phyloP scores from a whole-genome alignment of 1,140 invertebrate species.

The Zelostemma sp. region DNA sequence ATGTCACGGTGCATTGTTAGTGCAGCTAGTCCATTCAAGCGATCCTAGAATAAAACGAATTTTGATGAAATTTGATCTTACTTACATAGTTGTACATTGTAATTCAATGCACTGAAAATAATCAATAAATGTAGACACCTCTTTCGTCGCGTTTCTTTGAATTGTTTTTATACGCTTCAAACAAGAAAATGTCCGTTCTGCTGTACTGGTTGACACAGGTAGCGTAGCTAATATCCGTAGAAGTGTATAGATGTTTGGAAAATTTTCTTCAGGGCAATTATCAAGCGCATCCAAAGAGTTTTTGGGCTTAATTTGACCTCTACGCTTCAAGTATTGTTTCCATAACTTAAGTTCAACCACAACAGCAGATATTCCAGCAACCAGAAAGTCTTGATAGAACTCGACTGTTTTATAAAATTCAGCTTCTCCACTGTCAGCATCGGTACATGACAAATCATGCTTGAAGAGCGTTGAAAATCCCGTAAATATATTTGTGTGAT shows the following conservation, averaged over 20 bases:
- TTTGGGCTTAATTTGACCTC: neutral
- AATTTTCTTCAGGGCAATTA: neutral
- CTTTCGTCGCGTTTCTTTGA: neutral
- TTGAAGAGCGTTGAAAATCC: constrained; percentile 3
- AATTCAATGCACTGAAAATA: too few species aligned
- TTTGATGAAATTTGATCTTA: neutral
- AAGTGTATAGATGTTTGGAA: neutral
- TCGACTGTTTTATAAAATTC: neutral
- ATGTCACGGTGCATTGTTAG: neutral
- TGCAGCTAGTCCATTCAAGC: neutral
- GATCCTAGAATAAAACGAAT: neutral
- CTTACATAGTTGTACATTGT: neutral
- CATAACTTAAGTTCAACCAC: neutral
- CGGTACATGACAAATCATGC: neutral
- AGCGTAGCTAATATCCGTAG: neutral
- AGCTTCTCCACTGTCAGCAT: neutral
- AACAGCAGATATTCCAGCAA: constrained; percentile 1
- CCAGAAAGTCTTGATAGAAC: constrained; percentile 1
- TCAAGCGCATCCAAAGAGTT: neutral
- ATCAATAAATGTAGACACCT: neutral
- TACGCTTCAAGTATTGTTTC: neutral
- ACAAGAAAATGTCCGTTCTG: neutral
- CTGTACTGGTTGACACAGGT: neutral
- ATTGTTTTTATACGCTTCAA: constrained; percentile 4
- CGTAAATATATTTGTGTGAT: neutral